These are phyloP conservation scores for Pygathrix nemaeus DNA, from an alignment of 2,113 vertebrate genomes.

Conservation along the genomic window DNA sequence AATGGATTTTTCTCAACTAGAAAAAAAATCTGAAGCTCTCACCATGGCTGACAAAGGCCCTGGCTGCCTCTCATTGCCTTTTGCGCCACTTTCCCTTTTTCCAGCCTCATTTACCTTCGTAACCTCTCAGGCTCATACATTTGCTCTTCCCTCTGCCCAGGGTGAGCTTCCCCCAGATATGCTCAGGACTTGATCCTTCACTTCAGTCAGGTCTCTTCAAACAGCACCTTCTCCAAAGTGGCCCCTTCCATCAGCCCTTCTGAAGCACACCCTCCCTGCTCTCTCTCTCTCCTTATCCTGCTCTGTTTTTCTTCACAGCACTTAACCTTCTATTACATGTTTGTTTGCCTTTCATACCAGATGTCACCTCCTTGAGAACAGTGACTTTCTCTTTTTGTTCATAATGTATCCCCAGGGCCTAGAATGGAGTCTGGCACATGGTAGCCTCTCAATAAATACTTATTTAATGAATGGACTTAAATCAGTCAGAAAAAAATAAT, in stretches of 20 bases:
- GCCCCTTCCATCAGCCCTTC: background rate
- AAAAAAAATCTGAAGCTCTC: background rate
- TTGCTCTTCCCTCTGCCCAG: background rate
- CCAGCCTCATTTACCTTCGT: background rate
- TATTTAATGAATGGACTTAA: conserved; percentile 12
- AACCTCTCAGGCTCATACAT: background rate
- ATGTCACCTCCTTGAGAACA: background rate
- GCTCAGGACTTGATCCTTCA: background rate
- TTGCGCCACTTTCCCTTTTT: background rate
- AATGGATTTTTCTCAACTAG: background rate
- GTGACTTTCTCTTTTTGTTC: conserved; percentile 6
- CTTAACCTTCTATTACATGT: background rate
- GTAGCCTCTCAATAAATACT: background rate
- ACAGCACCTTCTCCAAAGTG: background rate
- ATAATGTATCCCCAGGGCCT: background rate
- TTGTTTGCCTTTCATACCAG: background rate
- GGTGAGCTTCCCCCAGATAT: too few relatives aligned
- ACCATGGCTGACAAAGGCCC: background rate
- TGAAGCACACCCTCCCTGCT: too few relatives aligned
- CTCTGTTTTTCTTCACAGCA: background rate
- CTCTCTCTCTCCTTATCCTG: background rate
- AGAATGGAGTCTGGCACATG: background rate
- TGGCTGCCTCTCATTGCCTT: background rate
- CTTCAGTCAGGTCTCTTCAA: background rate
- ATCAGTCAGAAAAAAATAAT: background rate